A percentile compares a stretch with the other conserved stretches of the same genome.
These are phyloP conservation scores for Dastarcus helophoroides DNA, from an alignment of 2,888 invertebrate species.

Conservation along the genomic window DNA sequence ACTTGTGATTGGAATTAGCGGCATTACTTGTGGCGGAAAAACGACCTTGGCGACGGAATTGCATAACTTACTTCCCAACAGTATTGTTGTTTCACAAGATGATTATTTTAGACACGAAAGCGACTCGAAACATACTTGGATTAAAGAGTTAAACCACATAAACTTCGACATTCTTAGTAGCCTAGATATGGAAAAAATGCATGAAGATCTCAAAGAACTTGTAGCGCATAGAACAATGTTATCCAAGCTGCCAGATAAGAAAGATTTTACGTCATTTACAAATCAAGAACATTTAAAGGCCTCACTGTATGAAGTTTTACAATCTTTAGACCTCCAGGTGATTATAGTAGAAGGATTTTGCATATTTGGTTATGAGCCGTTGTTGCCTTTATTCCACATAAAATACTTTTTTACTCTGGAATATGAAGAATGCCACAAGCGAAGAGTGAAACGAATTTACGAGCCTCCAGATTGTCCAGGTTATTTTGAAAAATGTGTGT, in stretches of 20 bases:
- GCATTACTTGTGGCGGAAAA: slow-evolving; percentile 78
- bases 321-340: slow-evolving; percentile 37
- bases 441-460: slow-evolving; percentile 52
- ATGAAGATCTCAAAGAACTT: slow-evolving; percentile 43
- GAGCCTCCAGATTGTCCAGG: slow-evolving; percentile 77
- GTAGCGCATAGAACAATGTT: slow-evolving; percentile 22
- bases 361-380: slow-evolving; percentile 56
- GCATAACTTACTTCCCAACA: slow-evolving; percentile 33
- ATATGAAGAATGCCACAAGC: slow-evolving; percentile 52
- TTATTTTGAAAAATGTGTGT: slow-evolving; percentile 81
- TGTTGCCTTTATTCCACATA: slow-evolving; percentile 53
- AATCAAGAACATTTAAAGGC: slow-evolving; percentile 11
- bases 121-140: slow-evolving; percentile 51
- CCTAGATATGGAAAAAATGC: slow-evolving; percentile 62
- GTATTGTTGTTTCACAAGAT: slow-evolving; percentile 57
- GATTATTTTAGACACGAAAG: slow-evolving; percentile 59
- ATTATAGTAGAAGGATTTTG: slow-evolving; percentile 69
- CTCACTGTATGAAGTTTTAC: slow-evolving; percentile 15
- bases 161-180: slow-evolving; percentile 66
- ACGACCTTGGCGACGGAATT: slow-evolving; percentile 56
- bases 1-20: slow-evolving; percentile 56
- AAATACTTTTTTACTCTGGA: slow-evolving; percentile 65
- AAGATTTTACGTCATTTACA: slow-evolving; percentile 4
- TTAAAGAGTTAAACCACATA: slow-evolving; percentile 54
- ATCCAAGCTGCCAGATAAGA: slow-evolving; percentile 7